Percentiles rank a stretch among this genome's conserved stretches.
Evolutionary conservation across 2,888 invertebrate genomes (phyloP).

Genomic region (Leucoptera coffeella): DNA sequence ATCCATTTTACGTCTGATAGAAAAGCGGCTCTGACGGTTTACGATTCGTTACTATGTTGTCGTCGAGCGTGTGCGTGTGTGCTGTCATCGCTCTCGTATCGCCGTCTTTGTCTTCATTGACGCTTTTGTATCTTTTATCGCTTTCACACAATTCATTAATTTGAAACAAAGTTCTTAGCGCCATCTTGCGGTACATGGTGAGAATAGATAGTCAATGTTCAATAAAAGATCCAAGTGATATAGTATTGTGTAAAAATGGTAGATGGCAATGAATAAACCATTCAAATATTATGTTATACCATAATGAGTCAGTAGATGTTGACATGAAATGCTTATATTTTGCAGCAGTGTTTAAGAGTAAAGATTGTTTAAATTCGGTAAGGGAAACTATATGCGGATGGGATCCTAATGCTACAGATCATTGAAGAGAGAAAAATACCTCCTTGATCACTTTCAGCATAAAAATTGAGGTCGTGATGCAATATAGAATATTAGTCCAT

Average conservation of each 20-base stretch:
- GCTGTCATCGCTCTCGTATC: not conserved
- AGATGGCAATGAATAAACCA: no score
- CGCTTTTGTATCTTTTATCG: conserved; percentile 11
- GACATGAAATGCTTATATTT: not conserved
- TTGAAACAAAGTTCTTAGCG: conserved; percentile 12
- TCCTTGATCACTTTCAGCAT: no score
- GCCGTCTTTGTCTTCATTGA: conserved; percentile 2
- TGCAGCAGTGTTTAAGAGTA: not conserved
- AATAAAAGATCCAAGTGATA: no score
- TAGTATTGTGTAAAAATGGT: no score
- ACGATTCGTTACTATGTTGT: conserved; percentile 36
- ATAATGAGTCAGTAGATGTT: not conserved
- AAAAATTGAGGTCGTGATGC: no score
- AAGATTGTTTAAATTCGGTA: no score
- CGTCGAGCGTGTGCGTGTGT: not conserved
- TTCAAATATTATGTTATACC: no score
- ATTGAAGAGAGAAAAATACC: no score
- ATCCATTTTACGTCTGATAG: conserved; percentile 54
- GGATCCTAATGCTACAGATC: no score
- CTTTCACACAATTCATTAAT: conserved; percentile 21
- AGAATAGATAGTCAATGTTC: no score
- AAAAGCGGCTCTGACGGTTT: conserved; percentile 42
- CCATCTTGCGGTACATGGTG: conserved; percentile 16
- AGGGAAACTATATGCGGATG: no score
- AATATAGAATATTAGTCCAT: no score